A percentile compares a stretch with the other conserved stretches of the same genome.
These are phyloP conservation scores for Myanophis thanlyinensis DNA, from an alignment of 2,113 vertebrate species.

Conservation along the genomic window DNA sequence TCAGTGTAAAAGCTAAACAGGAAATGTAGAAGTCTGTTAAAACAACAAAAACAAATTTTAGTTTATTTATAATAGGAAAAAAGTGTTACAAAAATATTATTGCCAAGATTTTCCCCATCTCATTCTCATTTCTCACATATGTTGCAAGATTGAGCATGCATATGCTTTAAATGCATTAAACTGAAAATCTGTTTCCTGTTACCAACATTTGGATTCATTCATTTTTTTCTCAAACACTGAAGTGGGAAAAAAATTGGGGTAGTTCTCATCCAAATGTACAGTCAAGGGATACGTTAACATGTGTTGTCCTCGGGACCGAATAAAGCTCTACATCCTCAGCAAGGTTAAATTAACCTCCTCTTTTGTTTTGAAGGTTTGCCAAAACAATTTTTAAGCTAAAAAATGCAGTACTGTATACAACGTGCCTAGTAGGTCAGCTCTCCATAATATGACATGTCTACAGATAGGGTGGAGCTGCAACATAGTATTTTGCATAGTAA, in stretches of 20 bases:
- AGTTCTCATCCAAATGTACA: slow-evolving; percentile 16
- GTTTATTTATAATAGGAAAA: slow-evolving; percentile 32
- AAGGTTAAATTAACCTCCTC: slow-evolving; percentile 58
- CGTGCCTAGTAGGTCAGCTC: slow-evolving; percentile 1
- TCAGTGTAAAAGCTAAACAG: neutral
- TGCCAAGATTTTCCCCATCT: slow-evolving; percentile 41
- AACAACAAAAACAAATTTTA: neutral
- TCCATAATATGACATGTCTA: neutral
- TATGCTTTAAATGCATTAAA: slow-evolving; percentile 38
- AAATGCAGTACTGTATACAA: slow-evolving; percentile 35
- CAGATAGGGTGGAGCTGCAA: neutral
- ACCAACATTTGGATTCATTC: slow-evolving; percentile 18
- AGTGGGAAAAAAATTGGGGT: neutral
- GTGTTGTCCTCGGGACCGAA: slow-evolving; percentile 27
- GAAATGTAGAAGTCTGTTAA: slow-evolving; percentile 31
- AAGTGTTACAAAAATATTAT: slow-evolving; percentile 24
- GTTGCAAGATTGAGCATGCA: slow-evolving; percentile 38
- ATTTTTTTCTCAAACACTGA: neutral
- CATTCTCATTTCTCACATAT: slow-evolving; percentile 52
- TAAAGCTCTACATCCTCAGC: slow-evolving; percentile 23
- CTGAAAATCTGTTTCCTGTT: slow-evolving; percentile 36
- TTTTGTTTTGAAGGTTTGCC: slow-evolving; percentile 46
- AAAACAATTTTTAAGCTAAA: slow-evolving; percentile 43
- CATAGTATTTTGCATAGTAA: slow-evolving; percentile 18
- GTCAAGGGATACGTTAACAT: slow-evolving; percentile 26